A percentile compares a stretch with the other conserved stretches of the same genome.
These are phyloP conservation scores for Pipra filicauda DNA, from an alignment of 2,113 vertebrate species.

Conservation along the genomic window DNA sequence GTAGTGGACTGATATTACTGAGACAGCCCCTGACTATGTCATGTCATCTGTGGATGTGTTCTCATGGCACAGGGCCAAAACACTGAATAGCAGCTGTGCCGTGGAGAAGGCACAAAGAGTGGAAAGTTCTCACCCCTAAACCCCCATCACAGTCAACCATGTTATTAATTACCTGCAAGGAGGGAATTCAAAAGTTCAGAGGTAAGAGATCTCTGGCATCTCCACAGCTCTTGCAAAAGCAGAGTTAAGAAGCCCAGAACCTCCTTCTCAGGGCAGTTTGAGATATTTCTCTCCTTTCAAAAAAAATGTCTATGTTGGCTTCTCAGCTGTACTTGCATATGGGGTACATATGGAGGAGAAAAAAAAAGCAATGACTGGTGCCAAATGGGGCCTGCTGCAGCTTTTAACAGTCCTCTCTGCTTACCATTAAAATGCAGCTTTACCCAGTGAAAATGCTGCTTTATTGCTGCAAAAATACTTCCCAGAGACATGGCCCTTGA, in stretches of 20 bases:
- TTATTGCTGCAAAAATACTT: conserved; percentile 27
- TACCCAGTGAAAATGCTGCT: conserved; percentile 23
- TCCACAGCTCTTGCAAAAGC: background rate
- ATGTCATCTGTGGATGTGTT: rapidly evolving
- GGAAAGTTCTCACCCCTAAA: background rate
- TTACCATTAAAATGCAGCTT: conserved; percentile 41
- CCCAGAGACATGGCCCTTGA: background rate
- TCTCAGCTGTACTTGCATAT: conserved; percentile 50
- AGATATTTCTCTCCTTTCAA: background rate
- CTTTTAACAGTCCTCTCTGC: conserved; percentile 37
- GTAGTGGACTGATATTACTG: background rate
- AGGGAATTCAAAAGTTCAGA: background rate
- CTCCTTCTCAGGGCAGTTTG: background rate
- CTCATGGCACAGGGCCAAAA: background rate
- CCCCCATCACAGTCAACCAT: rapidly evolving
- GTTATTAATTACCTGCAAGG: background rate
- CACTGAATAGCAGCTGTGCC: background rate
- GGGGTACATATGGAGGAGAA: conserved; percentile 45
- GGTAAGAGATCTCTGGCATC: background rate
- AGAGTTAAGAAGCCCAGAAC: background rate
- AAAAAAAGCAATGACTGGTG: conserved; percentile 18
- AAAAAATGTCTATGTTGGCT: conserved; percentile 5
- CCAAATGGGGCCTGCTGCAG: conserved; percentile 14
- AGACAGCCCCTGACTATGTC: background rate
- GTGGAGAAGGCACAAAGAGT: background rate